Evolutionary conservation across 2,888 invertebrate species (phyloP), one percentile per base, ranked within the genome.

Genomic region (Allacma fusca): DNA sequence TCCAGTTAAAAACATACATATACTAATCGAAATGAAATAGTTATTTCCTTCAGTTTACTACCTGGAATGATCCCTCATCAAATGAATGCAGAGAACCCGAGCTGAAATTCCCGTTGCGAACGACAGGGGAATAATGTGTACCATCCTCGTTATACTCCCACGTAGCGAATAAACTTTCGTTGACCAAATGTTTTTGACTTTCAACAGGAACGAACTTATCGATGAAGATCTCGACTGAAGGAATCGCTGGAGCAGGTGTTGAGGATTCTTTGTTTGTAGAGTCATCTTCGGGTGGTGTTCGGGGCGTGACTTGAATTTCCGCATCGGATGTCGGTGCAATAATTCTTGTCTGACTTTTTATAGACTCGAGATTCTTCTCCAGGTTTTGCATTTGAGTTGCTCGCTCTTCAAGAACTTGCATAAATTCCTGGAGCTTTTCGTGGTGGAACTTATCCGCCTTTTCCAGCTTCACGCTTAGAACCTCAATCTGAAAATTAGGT

Each of bases 381-480:
- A 83, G 40, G 13, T 44, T 16, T 4, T 74, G 34, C 80, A 83
- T 83, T 64, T 81, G 80, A 19, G 72, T 69, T 21, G 80, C 75
- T n/a, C 81, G 50, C 69, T 81, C 78, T 50, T 81, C 81, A 57
- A 81, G 40, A n/a, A 80, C 65, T 64, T 79, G 76, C 73, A 83
- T 80, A 40, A 83, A 78, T 72, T 81, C 81, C 43, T 79, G 72
- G 0, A 81, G 67, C 44, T 81, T 80, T 71, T 78, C 72, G 28
- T 79, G 77, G 69, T 83, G 82, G 57, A 80, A 78, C 0, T 72
- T 75, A 16, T 83, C 81, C 0, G 81, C 80, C 59, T 78, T 80
- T 23, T 78, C 78, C 21, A 80, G 69, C 34, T 81, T 80, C 29
- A 40, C n/a, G 50, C 67, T 75, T 5, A 79, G 26, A 16, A 29